These are phyloP conservation scores for Limnothrissa miodon DNA, from an alignment of 2,113 vertebrate species.

Conservation along the genomic window DNA sequence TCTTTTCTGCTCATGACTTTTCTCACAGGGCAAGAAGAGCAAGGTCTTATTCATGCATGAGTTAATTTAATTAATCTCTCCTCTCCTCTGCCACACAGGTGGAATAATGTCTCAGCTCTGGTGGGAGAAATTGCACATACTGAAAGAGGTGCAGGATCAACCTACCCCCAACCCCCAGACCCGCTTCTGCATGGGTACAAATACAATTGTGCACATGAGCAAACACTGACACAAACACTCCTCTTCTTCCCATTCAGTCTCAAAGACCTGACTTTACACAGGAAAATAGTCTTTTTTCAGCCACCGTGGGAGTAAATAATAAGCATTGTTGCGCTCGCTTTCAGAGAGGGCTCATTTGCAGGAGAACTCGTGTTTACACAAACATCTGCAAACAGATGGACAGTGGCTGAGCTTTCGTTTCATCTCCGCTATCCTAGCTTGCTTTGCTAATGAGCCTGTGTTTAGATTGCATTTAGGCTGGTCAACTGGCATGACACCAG, in stretches of 20 bases:
- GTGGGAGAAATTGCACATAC: background rate
- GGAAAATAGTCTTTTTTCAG: background rate
- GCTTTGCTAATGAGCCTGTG: slow-evolving; percentile 11
- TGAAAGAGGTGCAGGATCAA: background rate
- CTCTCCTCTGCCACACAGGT: slow-evolving; percentile 21
- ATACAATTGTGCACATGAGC: background rate
- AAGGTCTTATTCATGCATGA: slow-evolving; percentile 35
- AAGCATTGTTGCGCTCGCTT: background rate
- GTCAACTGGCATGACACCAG: background rate
- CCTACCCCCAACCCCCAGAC: background rate
- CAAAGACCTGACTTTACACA: background rate
- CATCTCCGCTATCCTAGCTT: background rate
- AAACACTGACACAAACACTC: background rate
- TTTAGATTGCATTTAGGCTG: background rate
- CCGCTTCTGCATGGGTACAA: no score
- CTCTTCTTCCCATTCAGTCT: background rate
- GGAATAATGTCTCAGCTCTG: slow-evolving; percentile 12
- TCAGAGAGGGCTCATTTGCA: background rate
- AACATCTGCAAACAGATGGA: slow-evolving; percentile 15
- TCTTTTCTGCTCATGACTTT: background rate
- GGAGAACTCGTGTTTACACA: background rate
- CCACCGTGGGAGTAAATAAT: background rate
- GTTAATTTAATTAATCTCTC: slow-evolving; percentile 35
- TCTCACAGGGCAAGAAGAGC: slow-evolving; percentile 20
- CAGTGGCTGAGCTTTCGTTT: background rate